Evolutionary conservation across 2,888 invertebrate genomes (phyloP), one percentile per base, ranked within the genome.

Genomic region (Trilocha varians): DNA sequence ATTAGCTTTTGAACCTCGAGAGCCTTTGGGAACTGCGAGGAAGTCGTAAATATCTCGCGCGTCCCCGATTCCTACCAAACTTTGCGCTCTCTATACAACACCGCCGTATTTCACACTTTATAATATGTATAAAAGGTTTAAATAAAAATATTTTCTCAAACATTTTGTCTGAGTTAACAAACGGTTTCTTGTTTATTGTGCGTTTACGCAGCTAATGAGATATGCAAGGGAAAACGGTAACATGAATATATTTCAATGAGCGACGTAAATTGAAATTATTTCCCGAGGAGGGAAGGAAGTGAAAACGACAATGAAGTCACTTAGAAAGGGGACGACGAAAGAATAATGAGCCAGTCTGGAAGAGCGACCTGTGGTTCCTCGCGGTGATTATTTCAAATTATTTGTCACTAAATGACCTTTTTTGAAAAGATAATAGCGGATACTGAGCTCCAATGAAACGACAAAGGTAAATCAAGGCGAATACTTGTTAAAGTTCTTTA

Each of bases 31-130:
- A 69, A 62, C 60, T 52, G 56, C 55, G 59, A 68, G 77, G 77
- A 78, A 75, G 77, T 66, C 73, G 65, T 77, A 78, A 77, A 77
- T 77, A 73, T 75, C 68, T 65, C 58, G 57, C 71, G 70, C 72
- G 70, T 69, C 72, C 72, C 64, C 68, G 69, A 75, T 70, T 66
- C 55, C 65, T 59, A 57, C 65, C 62, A 62, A 73, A 76, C 68
- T 75, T 76, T 68, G 65, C 68, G 63, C 66, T 65, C 69, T 64
- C 64, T 67, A 60, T 62, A 59, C 57, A 36, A 32, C 39, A 34
- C 45, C 32, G 13, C 11, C 25, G 25, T 25, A 25, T 25, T 25
- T 25, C 25, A 25, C 25, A 25, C 25, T 25, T 25, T 25, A 25
- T 25, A n/a, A n/a, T n/a, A 25, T 40, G 33, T 40, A 37, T 25